phyloP scores from a whole-genome alignment of 2,113 vertebrate genomes.

The Aspiorhynchus laticeps region DNA sequence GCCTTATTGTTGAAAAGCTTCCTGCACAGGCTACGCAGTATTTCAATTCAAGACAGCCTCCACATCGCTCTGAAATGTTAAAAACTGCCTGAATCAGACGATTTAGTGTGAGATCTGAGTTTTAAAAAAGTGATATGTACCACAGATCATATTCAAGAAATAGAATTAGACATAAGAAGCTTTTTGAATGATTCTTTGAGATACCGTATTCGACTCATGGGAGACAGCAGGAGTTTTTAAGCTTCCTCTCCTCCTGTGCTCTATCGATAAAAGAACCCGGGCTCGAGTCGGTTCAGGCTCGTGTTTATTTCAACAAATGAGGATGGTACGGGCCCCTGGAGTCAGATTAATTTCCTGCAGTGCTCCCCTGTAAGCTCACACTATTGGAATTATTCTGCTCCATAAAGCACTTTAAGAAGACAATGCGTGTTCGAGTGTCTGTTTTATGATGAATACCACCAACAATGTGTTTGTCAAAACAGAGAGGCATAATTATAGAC shows the following conservation, averaged over 20 bases:
- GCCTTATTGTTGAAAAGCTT: conserved; percentile 40
- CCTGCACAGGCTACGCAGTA: background rate
- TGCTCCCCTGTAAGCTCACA: conserved; percentile 59
- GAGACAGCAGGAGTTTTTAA: background rate
- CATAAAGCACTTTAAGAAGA: conserved; percentile 47
- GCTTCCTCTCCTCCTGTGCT: background rate
- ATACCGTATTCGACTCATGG: background rate
- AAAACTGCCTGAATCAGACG: background rate
- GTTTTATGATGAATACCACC: conserved; percentile 62
- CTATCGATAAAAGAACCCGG: conserved; percentile 32
- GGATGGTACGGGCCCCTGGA: conserved; percentile 56
- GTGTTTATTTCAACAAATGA: conserved; percentile 73
- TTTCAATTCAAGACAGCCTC: background rate
- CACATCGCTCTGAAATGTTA: background rate
- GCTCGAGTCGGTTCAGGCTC: conserved; percentile 54
- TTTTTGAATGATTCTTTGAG: conserved; percentile 34
- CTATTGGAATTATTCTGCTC: conserved; percentile 62
- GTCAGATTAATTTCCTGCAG: conserved; percentile 60
- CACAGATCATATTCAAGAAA: background rate
- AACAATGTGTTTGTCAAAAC: conserved; percentile 74
- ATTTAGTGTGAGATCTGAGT: background rate
- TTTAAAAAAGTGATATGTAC: background rate
- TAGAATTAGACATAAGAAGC: background rate
- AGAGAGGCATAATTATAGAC: conserved; percentile 72
- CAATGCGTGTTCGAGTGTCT: conserved; percentile 33